These are phyloP conservation scores for Phalacrocorax brasilianus DNA, from an alignment of 2,113 vertebrate species.

Conservation along the genomic window DNA sequence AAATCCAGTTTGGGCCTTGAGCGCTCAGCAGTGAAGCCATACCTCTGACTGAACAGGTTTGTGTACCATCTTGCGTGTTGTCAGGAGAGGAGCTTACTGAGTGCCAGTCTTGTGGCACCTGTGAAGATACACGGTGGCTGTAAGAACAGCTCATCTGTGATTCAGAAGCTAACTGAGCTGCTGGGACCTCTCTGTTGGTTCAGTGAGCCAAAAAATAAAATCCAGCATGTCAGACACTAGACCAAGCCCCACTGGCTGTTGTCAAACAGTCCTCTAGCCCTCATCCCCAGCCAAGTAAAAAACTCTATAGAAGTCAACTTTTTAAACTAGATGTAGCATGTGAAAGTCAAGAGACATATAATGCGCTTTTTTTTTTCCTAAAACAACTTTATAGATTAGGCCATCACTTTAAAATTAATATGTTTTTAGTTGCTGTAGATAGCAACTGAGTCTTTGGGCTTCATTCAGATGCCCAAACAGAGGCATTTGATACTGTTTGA, in stretches of 20 bases:
- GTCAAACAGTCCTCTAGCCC: neutral
- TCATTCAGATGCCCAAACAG: neutral
- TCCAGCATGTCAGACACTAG: no score
- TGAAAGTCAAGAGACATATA: neutral
- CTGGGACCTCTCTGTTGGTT: neutral
- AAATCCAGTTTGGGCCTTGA: neutral
- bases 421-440: neutral
- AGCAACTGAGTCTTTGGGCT: neutral
- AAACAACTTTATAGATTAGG: neutral
- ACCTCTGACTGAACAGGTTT: neutral
- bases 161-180: neutral
- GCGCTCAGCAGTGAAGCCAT: neutral
- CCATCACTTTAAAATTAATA: neutral
- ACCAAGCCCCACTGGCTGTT: neutral
- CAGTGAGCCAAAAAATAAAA: neutral
- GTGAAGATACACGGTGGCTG: fast-evolving
- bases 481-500: neutral
- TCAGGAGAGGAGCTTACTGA: neutral
- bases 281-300: neutral
- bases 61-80: fast-evolving
- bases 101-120: neutral
- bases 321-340: neutral
- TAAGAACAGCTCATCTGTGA: neutral
- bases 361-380: neutral
- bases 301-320: neutral